Evolutionary conservation across 1,140 invertebrate species (phyloP).

Genomic region (Psix sp.): DNA sequence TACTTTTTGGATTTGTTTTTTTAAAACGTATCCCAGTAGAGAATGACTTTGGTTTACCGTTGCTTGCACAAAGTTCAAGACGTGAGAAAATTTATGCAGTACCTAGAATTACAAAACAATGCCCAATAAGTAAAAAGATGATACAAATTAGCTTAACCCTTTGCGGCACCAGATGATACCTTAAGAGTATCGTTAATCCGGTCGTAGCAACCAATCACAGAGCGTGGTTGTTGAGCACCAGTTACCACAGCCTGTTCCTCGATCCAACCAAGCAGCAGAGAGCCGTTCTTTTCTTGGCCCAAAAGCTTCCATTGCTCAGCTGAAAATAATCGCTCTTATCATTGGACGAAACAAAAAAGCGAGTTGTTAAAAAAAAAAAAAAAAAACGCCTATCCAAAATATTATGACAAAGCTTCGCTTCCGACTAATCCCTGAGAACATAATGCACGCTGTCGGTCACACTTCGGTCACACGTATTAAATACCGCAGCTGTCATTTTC

Average conservation of each 20-base stretch:
- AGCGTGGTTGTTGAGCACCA: conserved; percentile 62
- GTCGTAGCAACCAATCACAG: conserved; percentile 72
- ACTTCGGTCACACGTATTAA: too few species aligned
- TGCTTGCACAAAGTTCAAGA: conserved; percentile 86
- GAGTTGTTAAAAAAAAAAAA: too few species aligned
- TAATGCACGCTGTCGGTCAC: too few species aligned
- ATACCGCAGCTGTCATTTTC: too few species aligned
- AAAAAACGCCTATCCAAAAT: too few species aligned
- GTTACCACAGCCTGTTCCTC: conserved; percentile 75
- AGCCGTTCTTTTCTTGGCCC: conserved; percentile 86
- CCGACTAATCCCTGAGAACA: too few species aligned
- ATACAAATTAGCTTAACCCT: too few species aligned
- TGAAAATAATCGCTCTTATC: conserved; percentile 68
- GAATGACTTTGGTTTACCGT: conserved; percentile 83
- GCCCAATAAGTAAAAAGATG: neutral
- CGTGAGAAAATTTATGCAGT: conserved; percentile 80
- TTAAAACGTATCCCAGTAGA: conserved; percentile 82
- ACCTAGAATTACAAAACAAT: conserved; percentile 71
- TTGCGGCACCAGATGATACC: too few species aligned
- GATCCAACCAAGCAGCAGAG: conserved; percentile 83
- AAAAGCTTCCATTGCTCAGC: conserved; percentile 86
- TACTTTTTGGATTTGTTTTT: conserved; percentile 65
- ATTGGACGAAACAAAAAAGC: too few species aligned
- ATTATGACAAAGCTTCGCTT: too few species aligned
- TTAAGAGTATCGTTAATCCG: conserved; percentile 68